Base-by-base conservation (phyloP, 1,140 invertebrate species). In the Ooceraea biroi region DNA sequence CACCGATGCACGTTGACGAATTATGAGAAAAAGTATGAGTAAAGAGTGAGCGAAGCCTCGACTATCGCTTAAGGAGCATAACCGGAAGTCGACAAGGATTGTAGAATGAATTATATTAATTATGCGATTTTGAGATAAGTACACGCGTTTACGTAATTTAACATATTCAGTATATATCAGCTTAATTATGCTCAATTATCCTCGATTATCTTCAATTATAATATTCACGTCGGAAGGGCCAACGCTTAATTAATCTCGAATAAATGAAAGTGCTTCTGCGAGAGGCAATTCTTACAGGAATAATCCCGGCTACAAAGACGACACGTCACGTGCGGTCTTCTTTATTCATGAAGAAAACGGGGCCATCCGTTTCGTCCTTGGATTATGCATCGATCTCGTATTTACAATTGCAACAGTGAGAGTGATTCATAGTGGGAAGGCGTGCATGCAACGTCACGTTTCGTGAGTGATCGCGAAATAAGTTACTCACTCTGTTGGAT, bases 401-500 rank as follows among this genome's bases (percentile, higher is more conserved):
- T 41, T 82, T 25, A 25, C 52, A 72, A 72, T 58, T 72, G 22
- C 50, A 50, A 44, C 22, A 82, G 25, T 30, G 30, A 72, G 25
- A 46, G 58, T 82, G 66, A 82, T 82, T 72, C 77, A 82, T 17
- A 44, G 17, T 48, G 52, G 46, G 52, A 7, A 5, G 30, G 65
- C 30, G 55, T 19, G n/a, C 19, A 19, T 22, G n/a, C 12, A 19
- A 44, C 19, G 44, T 17, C 27, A 22, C 3, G 19, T 77, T 52
- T 77, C 27, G 46, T 55, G 22, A 19, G 71, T 27, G 73, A 19
- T 50, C 55, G 19, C 36, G 19, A 46, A 17, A 76, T 52, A 46
- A 74, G 8, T 44, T 82, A 95, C 96, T 95, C 93, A 98, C 97
- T 97, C 94, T 97, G 96, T 94, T 97, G 97, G 82, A 98, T 97